Conservation (phyloP, 1,140 invertebrate species). For the Pararge aegeria region DNA sequence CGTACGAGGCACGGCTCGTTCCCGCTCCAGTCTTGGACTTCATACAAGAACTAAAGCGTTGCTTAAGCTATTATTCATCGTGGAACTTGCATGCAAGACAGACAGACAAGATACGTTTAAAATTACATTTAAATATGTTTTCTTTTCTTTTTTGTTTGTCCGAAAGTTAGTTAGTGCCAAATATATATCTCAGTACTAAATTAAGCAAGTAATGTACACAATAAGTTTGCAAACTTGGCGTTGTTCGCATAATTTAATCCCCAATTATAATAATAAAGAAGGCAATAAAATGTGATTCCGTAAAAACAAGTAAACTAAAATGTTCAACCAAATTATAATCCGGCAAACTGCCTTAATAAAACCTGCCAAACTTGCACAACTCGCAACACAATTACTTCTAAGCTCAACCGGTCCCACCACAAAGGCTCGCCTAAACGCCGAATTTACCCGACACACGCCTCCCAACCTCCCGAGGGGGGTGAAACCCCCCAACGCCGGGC, state of each 20-base stretch:
- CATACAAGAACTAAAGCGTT: too few species aligned
- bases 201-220: too few species aligned
- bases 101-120: too few species aligned
- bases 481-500: constrained; percentile 45
- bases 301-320: constrained; percentile 12
- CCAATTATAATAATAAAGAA: background rate
- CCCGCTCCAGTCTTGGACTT: too few species aligned
- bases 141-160: too few species aligned
- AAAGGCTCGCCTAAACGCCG: constrained; percentile 75
- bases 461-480: constrained; percentile 40
- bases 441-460: constrained; percentile 62
- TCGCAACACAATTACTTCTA: constrained; percentile 62
- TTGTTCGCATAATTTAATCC: background rate
- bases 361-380: constrained; percentile 38
- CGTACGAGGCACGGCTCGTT: too few species aligned
- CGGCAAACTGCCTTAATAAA: constrained; percentile 39
- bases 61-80: too few species aligned
- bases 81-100: too few species aligned
- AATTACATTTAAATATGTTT: too few species aligned
- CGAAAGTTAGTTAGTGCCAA: too few species aligned
- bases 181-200: too few species aligned
- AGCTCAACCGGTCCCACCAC: constrained; percentile 61
- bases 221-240: too few species aligned
- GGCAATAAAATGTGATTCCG: background rate
- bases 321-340: constrained; percentile 30